Evolutionary conservation across 2,113 vertebrate species (phyloP), one percentile per base, ranked within the genome.

Genomic region (Mesitornis unicolor): DNA sequence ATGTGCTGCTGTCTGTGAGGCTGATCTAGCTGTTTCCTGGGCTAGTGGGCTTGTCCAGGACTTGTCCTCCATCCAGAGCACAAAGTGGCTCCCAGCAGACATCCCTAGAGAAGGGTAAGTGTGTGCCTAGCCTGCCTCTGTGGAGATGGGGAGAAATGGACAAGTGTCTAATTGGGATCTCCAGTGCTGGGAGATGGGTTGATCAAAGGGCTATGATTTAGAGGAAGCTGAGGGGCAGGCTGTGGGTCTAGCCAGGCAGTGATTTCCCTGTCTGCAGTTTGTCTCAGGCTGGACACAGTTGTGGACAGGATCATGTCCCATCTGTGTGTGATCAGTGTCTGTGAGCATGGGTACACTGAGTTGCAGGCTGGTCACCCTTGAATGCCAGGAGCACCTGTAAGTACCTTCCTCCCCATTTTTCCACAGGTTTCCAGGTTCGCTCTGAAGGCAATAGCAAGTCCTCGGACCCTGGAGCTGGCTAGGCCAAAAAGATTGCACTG

Each of bases 391-490:
- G 61, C 33, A 45, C 22, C 10, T 36, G 10, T 74, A 24, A 83
- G 56, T 33, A 74, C n/a, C 38, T 87, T 84, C 17, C 26, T 91
- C 11, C 28, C n/a, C 9, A 19, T 87, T 94, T 40, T 51, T 38
- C 81, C 60, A 1, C 43, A 98, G 98, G 42, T 95, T 69, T 48
- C 91, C 42, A 38, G 2, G 5, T 47, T 73, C 2, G 78, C 98
- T 82, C 79, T 60, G 80, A 22, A 90, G 36, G 90, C 89, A 21
- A 4, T 19, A 38, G 69, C 89, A 0, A 98, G 87, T 81, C 38
- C 89, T 74, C 94, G 97, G 28, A 84, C 50, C n/a, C 6, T 38
- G 53, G 83, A 93, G 36, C 91, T 98, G 71, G 96, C 98, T 1
- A 60, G 16, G 80, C 43, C 88, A 31, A 98, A 91, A 89, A 9